phyloP scores from a whole-genome alignment of 2,797 vertebrate genomes.

The Liparis tanakae region DNA sequence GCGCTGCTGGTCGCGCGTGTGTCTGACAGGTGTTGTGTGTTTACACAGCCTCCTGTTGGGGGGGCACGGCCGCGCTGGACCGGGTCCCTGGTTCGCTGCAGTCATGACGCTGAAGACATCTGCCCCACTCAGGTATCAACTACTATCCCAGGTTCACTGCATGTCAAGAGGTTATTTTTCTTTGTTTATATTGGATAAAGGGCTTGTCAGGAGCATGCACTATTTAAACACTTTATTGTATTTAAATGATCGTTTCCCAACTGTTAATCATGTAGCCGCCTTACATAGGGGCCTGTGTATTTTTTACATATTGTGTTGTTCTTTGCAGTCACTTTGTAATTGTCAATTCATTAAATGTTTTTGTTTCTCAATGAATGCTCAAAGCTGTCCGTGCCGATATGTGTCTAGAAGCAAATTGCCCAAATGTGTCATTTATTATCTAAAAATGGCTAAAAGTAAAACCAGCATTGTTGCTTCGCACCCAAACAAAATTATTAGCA shows the following conservation, averaged over 20 bases:
- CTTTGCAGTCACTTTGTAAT: background rate
- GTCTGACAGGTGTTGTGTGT: background rate
- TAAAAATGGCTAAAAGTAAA: background rate
- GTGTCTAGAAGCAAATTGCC: background rate
- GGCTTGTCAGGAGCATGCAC: background rate
- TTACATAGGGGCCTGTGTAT: background rate
- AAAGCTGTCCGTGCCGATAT: background rate
- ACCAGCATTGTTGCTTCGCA: background rate
- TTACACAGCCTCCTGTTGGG: conserved; percentile 74
- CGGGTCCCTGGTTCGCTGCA: conserved; percentile 84
- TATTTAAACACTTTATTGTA: background rate
- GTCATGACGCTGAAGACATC: conserved; percentile 84
- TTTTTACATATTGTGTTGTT: background rate
- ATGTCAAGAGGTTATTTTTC: background rate
- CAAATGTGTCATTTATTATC: background rate
- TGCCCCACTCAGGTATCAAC: conserved; percentile 86
- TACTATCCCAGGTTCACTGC: background rate
- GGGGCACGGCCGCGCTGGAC: conserved; percentile 61
- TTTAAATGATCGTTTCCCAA: background rate
- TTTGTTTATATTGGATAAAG: background rate
- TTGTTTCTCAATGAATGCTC: background rate
- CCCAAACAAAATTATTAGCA: background rate
- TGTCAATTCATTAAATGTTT: background rate
- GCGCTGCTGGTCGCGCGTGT: background rate
- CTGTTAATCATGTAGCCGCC: background rate